Evolutionary conservation across 2,888 invertebrate genomes (phyloP).

Genomic region (Polydrusus tereticollis): DNA sequence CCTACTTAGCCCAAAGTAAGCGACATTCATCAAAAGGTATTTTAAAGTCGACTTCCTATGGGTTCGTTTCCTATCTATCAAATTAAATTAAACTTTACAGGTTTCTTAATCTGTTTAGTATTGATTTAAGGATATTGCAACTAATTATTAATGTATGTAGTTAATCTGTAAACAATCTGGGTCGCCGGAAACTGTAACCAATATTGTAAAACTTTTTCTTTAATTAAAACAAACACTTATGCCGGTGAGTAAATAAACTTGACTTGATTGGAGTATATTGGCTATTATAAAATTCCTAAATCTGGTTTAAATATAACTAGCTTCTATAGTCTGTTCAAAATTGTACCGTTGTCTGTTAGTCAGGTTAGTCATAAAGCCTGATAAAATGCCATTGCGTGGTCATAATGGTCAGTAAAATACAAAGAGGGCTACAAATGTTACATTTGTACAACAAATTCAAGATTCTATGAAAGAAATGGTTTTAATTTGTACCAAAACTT

Average conservation of each 20-base stretch:
- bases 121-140: neutral
- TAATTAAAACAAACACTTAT: neutral
- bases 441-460: no score
- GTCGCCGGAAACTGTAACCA: neutral
- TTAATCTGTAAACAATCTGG: neutral
- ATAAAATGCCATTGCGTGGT: no score
- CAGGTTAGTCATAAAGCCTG: no score
- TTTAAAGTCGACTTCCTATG: neutral
- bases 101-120: constrained; percentile 8
- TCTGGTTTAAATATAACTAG: no score
- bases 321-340: no score
- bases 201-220: neutral
- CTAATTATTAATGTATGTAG: neutral
- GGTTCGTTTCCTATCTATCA: neutral
- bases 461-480: no score
- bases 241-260: neutral
- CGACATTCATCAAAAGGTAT: neutral
- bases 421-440: no score
- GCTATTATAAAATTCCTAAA: no score
- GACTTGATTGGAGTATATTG: neutral
- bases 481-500: no score
- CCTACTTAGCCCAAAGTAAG: no score
- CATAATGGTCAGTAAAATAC: no score
- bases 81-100: neutral
- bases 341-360: no score